Percentiles rank a stretch among this genome's conserved stretches.
Conservation (phyloP, 2,113 vertebrate genomes). For the Myotis lucifugus region DNA sequence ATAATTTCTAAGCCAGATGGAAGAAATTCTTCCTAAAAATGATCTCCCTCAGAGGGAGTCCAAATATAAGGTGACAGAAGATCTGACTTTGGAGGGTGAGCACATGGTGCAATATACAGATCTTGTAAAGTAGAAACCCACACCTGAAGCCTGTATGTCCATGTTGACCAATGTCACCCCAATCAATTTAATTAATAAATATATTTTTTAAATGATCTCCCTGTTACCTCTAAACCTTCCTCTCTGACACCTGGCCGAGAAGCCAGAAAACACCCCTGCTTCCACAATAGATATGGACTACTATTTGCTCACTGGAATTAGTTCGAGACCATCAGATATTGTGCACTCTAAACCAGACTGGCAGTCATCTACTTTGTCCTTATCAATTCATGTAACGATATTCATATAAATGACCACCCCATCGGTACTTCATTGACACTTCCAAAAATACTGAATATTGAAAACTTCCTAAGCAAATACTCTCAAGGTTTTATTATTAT, state of each 20-base stretch:
- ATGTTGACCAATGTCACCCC: too few relatives aligned
- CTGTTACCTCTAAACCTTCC: background rate
- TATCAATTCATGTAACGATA: conserved; percentile 9
- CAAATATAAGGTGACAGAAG: too few relatives aligned
- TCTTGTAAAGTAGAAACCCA: too few relatives aligned
- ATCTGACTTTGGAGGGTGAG: too few relatives aligned
- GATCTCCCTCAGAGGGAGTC: background rate
- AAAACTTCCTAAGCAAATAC: too few relatives aligned
- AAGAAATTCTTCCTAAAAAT: conserved; percentile 13
- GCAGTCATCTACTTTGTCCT: conserved; percentile 38
- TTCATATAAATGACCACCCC: too few relatives aligned
- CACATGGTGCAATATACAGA: too few relatives aligned
- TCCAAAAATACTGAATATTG: too few relatives aligned
- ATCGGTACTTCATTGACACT: too few relatives aligned
- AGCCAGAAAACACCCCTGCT: background rate
- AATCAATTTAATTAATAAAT: too few relatives aligned
- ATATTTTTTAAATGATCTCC: background rate
- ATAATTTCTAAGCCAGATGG: background rate
- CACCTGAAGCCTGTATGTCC: too few relatives aligned
- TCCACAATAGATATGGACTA: background rate
- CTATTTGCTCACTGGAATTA: background rate
- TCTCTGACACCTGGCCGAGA: background rate
- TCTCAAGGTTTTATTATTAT: too few relatives aligned
- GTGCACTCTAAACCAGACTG: conserved; percentile 21
- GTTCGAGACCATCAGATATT: background rate